A percentile compares a stretch with the other conserved stretches of the same genome.
phyloP scores from a whole-genome alignment of 2,888 invertebrate species.

The Fissipunctia ypsillon region DNA sequence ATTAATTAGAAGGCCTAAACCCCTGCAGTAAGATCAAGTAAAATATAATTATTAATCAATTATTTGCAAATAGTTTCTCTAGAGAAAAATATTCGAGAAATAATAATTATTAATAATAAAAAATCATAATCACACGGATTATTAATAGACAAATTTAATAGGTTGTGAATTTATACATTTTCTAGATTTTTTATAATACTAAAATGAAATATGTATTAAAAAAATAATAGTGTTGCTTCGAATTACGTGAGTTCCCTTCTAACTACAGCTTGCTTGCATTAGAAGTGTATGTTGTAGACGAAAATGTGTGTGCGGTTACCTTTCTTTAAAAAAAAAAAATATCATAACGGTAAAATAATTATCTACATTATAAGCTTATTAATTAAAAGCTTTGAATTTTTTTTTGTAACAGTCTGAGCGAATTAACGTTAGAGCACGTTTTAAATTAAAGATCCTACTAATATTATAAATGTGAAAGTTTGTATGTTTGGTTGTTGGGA shows the following conservation, averaged over 20 bases:
- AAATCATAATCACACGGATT: slow-evolving; percentile 66
- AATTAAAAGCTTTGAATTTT: neutral
- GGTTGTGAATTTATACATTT: slow-evolving; percentile 91
- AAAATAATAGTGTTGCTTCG: slow-evolving; percentile 73
- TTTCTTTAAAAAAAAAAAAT: slow-evolving; percentile 1
- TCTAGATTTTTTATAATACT: slow-evolving; percentile 89
- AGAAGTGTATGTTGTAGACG: slow-evolving; percentile 50
- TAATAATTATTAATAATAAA: slow-evolving; percentile 69
- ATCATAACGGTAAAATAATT: neutral
- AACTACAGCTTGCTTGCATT: slow-evolving; percentile 77
- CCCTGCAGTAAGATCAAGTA: slow-evolving; percentile 65
- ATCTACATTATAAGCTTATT: neutral
- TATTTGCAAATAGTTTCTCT: slow-evolving; percentile 71
- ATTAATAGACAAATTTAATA: slow-evolving; percentile 88
- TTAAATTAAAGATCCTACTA: too few relatives aligned
- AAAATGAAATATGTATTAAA: slow-evolving; percentile 75
- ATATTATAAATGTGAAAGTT: too few relatives aligned
- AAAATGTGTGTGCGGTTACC: slow-evolving; percentile 44
- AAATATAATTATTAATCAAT: slow-evolving; percentile 57
- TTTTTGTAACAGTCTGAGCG: neutral
- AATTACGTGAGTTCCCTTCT: slow-evolving; percentile 70
- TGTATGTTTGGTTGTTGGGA: too few relatives aligned
- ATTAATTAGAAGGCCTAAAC: slow-evolving; percentile 78
- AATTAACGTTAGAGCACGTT: neutral
- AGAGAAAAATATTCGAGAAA: slow-evolving; percentile 68